A percentile compares a stretch with the other conserved stretches of the same genome.
Evolutionary conservation across 2,797 vertebrate genomes (phyloP).

Genomic region (Buceros bicornis): DNA sequence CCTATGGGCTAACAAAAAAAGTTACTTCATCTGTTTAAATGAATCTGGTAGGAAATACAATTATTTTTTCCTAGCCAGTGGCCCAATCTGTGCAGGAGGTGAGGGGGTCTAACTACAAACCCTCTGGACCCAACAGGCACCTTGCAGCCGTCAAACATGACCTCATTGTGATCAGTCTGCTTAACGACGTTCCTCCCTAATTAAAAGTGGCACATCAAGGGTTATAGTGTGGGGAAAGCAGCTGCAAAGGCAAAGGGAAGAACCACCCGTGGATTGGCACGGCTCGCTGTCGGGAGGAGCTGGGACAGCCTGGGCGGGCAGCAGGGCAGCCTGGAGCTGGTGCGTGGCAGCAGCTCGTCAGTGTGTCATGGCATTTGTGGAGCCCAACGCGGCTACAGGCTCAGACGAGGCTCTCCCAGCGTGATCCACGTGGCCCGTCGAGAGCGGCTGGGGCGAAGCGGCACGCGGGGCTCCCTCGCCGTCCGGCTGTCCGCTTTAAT

Average conservation of each 20-base stretch:
- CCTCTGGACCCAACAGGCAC: no score
- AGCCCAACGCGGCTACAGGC: rapidly evolving
- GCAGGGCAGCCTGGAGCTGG: background rate
- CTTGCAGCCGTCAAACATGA: background rate
- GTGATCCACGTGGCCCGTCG: background rate
- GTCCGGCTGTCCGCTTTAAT: background rate
- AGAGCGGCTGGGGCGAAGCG: background rate
- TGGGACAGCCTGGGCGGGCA: background rate
- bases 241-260: background rate
- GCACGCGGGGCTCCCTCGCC: background rate
- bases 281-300: background rate
- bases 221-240: background rate
- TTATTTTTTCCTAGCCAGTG: background rate
- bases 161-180: background rate
- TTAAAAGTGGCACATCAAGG: rapidly evolving
- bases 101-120: background rate
- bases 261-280: rapidly evolving
- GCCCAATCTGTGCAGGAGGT: background rate
- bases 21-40: background rate
- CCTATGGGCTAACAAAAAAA: background rate
- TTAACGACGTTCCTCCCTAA: rapidly evolving
- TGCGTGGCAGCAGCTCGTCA: background rate
- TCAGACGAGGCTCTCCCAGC: rapidly evolving
- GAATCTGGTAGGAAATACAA: background rate
- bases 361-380: background rate